Base-by-base conservation (phyloP, 1,140 invertebrate genomes). In the Macrobrachium nipponense region DNA sequence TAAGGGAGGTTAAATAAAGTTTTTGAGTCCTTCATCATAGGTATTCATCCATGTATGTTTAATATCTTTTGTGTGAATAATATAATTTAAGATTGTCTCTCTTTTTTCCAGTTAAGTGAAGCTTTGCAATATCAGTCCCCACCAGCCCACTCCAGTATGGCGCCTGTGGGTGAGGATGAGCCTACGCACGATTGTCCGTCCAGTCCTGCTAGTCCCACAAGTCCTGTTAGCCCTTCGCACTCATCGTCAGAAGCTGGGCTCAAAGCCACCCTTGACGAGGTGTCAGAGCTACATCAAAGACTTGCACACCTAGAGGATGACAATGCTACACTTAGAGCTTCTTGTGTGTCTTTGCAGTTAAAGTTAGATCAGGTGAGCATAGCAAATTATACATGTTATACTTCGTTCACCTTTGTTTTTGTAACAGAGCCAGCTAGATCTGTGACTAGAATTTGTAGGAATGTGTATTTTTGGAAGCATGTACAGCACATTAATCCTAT, bases 221-320 rank as follows among this genome's bases (percentile, higher is more conserved):
- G 51, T 7, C 51, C 51, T 51, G 51, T 51, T 8, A 51, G 51
- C 8, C 51, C 51, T 51, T 51, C 51, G 8, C 51, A 51, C 51
- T 51, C 51, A 8, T 51, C 51, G 7, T 51, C 51, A 51, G 51
- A 51, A 51, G 12, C 51, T 51, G 51, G 51, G 7, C 51, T 43
- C 14, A 43, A 23, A 36, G 12, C 7, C 5, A n/a, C 20, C 23
- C 18, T 10, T 12, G n/a, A 73, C 8, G 70, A 73, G n/a, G 44
- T 73, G 20, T 23, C 70, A 8, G 27, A 18, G 17, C 70, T 73
- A 23, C 70, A 73, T 36, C 8, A 23, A 7, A 23, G 70, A 18
- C 70, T 73, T 23, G 70, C 70, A 36, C 70, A 73, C 6, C 23
- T 73, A 23, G 70, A 73, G 70, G n/a, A 73, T 8, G 70, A 73